Percentiles rank a stretch among this genome's conserved stretches.
Conservation (phyloP, 2,113 vertebrate species). For the Oncorhynchus clarkii region DNA sequence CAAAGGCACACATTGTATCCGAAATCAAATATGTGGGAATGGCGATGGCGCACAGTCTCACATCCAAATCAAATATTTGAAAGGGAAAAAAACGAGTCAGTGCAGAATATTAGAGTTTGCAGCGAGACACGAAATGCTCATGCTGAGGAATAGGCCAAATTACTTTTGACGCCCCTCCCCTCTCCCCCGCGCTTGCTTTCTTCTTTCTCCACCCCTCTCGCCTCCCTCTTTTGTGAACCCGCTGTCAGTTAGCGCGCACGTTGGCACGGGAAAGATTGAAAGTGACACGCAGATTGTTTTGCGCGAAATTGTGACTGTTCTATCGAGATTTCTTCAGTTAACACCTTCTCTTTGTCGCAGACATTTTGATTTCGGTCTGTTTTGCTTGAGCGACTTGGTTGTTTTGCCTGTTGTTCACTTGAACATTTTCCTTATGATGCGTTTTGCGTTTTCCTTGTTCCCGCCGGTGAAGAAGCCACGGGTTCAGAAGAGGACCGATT, state of each 20-base stretch:
- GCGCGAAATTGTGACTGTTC: constrained; percentile 30
- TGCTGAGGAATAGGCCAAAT: constrained; percentile 29
- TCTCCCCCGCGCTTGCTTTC: constrained; percentile 49
- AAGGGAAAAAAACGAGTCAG: background rate
- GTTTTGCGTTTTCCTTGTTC: background rate
- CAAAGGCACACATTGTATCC: too few species aligned
- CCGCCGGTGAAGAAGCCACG: constrained; percentile 41
- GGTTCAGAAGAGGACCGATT: constrained; percentile 28
- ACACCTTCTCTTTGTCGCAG: background rate
- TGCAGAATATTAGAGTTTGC: background rate
- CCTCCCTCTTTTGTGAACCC: constrained; percentile 60
- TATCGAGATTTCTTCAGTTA: background rate
- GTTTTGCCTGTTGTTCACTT: background rate
- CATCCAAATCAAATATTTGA: background rate
- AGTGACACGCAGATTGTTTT: constrained; percentile 63
- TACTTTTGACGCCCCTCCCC: constrained; percentile 43
- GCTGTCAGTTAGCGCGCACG: constrained; percentile 60
- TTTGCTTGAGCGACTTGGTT: background rate
- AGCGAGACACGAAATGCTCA: background rate
- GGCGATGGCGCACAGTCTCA: background rate
- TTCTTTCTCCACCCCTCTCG: constrained; percentile 15
- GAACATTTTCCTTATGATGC: constrained; percentile 1
- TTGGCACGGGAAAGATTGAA: constrained; percentile 68
- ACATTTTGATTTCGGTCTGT: background rate
- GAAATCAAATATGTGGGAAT: background rate